These are phyloP conservation scores for Pelobates fuscus DNA, from an alignment of 2,113 vertebrate species.

Conservation along the genomic window DNA sequence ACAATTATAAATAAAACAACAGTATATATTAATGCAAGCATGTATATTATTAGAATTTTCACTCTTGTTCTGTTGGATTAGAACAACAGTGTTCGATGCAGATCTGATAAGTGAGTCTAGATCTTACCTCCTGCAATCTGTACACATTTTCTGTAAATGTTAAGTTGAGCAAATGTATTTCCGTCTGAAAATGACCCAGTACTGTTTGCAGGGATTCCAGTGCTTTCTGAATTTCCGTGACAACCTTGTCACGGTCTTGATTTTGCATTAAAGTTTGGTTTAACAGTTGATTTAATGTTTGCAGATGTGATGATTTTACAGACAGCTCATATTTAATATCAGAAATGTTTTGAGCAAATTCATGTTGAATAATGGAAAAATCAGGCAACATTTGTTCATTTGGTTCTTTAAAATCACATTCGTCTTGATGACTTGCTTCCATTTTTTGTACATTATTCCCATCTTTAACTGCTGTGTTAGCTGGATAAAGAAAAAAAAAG, in stretches of 20 bases:
- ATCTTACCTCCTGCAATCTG: slow-evolving; percentile 21
- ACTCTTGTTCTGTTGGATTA: too few relatives aligned
- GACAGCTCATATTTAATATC: slow-evolving; percentile 10
- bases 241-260: not conserved
- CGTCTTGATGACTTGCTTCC: not conserved
- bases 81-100: too few relatives aligned
- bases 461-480: not conserved
- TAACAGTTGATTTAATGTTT: slow-evolving; percentile 1
- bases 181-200: slow-evolving; percentile 1
- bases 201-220: not conserved
- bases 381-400: not conserved
- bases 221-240: not conserved
- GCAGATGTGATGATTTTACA: not conserved
- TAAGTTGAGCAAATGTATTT: slow-evolving; percentile 19
- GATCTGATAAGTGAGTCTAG: too few relatives aligned
- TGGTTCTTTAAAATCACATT: not conserved
- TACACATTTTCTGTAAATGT: slow-evolving; percentile 22
- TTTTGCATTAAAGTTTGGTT: not conserved
- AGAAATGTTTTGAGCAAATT: slow-evolving; percentile 13
- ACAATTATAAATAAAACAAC: too few relatives aligned
- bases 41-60: too few relatives aligned
- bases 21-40: too few relatives aligned
- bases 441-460: not conserved
- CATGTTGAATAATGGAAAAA: not conserved
- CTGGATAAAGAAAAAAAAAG: not conserved